These are phyloP conservation scores for Enteromius fasciolatus DNA, from an alignment of 2,797 vertebrate species.

Conservation along the genomic window DNA sequence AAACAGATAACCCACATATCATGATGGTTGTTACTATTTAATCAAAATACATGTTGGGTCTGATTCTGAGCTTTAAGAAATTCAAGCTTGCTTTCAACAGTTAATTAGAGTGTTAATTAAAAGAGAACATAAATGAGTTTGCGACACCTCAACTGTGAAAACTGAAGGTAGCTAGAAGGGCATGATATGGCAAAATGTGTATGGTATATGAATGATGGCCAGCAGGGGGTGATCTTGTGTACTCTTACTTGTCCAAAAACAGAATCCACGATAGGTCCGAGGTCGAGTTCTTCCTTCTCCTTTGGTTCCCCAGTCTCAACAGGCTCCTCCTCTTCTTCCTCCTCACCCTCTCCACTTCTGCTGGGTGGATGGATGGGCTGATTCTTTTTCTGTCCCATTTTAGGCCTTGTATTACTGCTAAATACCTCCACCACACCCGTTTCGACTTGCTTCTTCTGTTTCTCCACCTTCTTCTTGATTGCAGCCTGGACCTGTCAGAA, in stretches of 20 bases:
- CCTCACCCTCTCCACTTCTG: conserved; percentile 50
- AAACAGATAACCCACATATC: neutral
- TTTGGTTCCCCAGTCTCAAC: conserved; percentile 66
- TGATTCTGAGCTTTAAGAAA: neutral
- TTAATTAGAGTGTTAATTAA: neutral
- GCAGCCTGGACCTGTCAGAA: conserved; percentile 75
- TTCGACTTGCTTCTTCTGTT: conserved; percentile 67
- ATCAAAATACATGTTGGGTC: neutral
- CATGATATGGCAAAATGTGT: neutral
- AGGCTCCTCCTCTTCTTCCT: conserved; percentile 36
- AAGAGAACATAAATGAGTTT: neutral
- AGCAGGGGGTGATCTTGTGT: conserved; percentile 49
- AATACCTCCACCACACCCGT: conserved; percentile 54
- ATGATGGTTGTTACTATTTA: neutral
- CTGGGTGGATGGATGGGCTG: conserved; percentile 24
- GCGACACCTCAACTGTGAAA: neutral
- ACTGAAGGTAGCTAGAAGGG: neutral
- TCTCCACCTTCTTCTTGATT: conserved; percentile 80
- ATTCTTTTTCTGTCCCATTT: conserved; percentile 47
- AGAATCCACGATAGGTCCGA: conserved; percentile 75
- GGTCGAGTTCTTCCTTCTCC: conserved; percentile 66
- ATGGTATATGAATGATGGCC: neutral
- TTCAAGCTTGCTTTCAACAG: neutral
- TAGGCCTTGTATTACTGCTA: conserved; percentile 9
- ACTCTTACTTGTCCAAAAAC: conserved; percentile 79